A percentile compares a stretch with the other conserved stretches of the same genome.
These are phyloP conservation scores for Allolobophora icterica DNA, from an alignment of 2,888 invertebrate species.

Conservation along the genomic window DNA sequence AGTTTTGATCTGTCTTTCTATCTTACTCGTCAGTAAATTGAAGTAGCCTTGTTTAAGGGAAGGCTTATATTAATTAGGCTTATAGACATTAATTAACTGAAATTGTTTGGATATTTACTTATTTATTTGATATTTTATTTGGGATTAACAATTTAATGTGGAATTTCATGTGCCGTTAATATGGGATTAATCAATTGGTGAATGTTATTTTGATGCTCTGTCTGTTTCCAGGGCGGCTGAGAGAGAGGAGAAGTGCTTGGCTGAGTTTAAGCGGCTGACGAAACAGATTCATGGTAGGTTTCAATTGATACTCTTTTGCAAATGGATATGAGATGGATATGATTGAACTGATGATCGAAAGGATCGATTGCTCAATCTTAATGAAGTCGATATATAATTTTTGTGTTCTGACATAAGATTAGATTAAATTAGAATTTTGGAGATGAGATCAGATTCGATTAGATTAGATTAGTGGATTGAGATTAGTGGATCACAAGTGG, in stretches of 20 bases:
- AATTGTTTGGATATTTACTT: no score
- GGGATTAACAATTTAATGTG: no score
- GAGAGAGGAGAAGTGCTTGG: neutral
- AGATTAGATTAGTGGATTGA: neutral
- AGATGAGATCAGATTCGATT: no score
- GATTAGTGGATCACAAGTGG: no score
- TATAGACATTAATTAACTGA: no score
- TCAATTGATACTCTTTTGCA: neutral
- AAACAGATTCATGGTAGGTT: conserved; percentile 23
- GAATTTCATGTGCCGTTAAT: no score
- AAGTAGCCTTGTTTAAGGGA: no score
- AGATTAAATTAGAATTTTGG: neutral
- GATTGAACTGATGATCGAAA: neutral
- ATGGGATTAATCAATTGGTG: neutral
- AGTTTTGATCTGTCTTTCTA: no score
- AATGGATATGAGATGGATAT: neutral
- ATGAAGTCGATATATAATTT: neutral
- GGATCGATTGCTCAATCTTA: neutral
- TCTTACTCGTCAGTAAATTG: no score
- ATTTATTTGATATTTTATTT: no score
- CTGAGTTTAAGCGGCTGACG: conserved; percentile 23
- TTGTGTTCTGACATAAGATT: neutral
- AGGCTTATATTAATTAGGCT: no score
- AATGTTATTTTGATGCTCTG: neutral
- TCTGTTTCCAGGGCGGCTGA: neutral